Base-by-base conservation (phyloP, 2,113 vertebrate species). In the Parus major region DNA sequence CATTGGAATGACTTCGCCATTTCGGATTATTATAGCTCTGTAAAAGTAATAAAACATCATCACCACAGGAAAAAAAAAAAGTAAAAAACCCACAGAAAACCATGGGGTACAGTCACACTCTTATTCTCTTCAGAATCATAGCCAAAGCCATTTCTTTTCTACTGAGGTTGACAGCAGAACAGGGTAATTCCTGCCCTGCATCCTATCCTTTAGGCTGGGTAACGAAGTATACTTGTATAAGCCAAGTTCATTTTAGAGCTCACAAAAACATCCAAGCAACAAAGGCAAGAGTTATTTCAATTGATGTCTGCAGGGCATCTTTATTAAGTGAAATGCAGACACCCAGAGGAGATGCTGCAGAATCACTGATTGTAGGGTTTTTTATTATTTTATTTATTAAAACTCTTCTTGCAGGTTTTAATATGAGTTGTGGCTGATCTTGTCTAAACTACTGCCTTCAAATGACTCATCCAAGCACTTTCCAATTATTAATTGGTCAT, bases 11-110 rank as follows among this genome's bases (percentile, higher is more conserved):
- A 99, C 98, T 95, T 99, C 99, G 5, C 98, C 99, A 16, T 98
- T 98, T 93, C 98, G 98, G 79, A 99, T 97, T 94, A 99, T 99
- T 92, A 99, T 99, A 73, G 99, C 99, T 97, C 99, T 99, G 98
- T 36, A 97, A 97, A 7, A 61, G 84, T n/a, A 77, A 98, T 69
- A 95, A 84, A 24, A 79, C 20, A 96, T 21, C 13, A 82, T 97
- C 56, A 93, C n/a, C 29, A 36, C 3, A 50, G 39, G 33, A 52
- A 31, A 71, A 66, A 78, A 57, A 44, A 16, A 25, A 33, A 5
- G 11, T 5, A 25, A 68, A 88, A 92, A 64, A n/a, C 2, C 14
- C 14, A 9, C 72, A 87, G 69, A 79, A 73, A 33, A 44, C 50
- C 73, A 72, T 7, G 31, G 3, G 5, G 9, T 68, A 81, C 2